Evolutionary conservation across 92 coral and sea anemone species (phyloP).

Genomic region (Heliopora coerulea): DNA sequence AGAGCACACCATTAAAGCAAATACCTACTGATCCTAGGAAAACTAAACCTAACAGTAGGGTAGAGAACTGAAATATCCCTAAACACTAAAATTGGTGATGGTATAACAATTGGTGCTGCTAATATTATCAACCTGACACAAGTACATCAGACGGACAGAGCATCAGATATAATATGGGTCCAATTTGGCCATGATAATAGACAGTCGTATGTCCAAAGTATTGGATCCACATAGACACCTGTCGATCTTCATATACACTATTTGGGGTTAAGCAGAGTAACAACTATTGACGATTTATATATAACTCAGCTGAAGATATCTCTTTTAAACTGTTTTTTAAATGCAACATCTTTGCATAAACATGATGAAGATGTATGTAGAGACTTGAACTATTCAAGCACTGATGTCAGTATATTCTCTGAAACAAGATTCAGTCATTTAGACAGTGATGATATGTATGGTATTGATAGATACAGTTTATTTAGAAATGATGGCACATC

Average conservation of each 20-base stretch:
- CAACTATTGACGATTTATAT: slow-evolving; percentile 42
- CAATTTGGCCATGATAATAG: slow-evolving; percentile 53
- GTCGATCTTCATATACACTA: slow-evolving; percentile 62
- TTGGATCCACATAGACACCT: slow-evolving; percentile 65
- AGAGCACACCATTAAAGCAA: slow-evolving; percentile 53
- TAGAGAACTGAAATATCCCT: slow-evolving; percentile 58
- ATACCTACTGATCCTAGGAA: slow-evolving; percentile 59
- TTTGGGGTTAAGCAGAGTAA: slow-evolving; percentile 32
- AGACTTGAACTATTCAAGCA: slow-evolving; percentile 53
- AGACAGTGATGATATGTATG: slow-evolving; percentile 50
- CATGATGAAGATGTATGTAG: slow-evolving; percentile 56
- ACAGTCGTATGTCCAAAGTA: slow-evolving; percentile 49
- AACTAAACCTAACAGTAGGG: slow-evolving; percentile 57
- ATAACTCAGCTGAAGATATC: slow-evolving; percentile 38
- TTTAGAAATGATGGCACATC: slow-evolving; percentile 48
- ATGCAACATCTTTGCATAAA: slow-evolving; percentile 62
- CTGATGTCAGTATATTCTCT: slow-evolving; percentile 56
- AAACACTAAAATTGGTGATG: slow-evolving; percentile 49
- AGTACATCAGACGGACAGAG: slow-evolving; percentile 39
- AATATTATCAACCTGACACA: slow-evolving; percentile 47
- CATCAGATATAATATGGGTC: slow-evolving; percentile 51
- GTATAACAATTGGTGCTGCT: slow-evolving; percentile 48
- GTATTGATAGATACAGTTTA: slow-evolving; percentile 36
- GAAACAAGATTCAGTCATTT: slow-evolving; percentile 50
- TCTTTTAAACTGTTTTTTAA: slow-evolving; percentile 48